These are phyloP conservation scores for Hydrolagus colliei DNA, from an alignment of 2,797 vertebrate genomes.

Conservation along the genomic window DNA sequence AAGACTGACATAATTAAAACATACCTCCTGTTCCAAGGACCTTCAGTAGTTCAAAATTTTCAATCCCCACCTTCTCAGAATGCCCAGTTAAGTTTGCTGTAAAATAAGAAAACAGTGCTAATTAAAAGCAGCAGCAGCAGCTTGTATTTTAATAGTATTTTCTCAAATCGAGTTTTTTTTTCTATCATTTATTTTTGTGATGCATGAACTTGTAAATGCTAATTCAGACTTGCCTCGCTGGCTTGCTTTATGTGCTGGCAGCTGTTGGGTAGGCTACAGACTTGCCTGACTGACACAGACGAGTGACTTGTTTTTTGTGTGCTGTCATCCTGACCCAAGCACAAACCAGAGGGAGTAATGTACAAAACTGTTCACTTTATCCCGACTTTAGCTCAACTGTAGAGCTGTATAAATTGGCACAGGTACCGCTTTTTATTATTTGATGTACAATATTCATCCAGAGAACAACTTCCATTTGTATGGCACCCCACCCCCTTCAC, in stretches of 20 bases:
- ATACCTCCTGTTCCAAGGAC: conserved; percentile 97
- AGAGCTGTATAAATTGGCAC: neutral
- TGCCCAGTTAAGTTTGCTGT: conserved; percentile 94
- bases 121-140: neutral
- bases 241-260: no score
- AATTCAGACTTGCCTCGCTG: neutral
- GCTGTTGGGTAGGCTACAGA: no score
- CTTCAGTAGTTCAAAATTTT: conserved; percentile 96
- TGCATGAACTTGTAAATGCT: neutral
- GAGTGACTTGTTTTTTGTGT: no score
- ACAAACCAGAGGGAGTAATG: no score
- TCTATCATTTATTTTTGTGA: neutral
- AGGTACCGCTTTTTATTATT: neutral
- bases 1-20: conserved; percentile 40
- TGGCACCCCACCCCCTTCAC: no score
- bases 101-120: conserved; percentile 31
- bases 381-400: neutral
- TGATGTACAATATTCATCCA: neutral
- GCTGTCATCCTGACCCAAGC: no score
- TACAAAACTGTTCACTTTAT: no score
- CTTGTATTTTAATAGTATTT: neutral
- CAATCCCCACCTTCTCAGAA: conserved; percentile 91
- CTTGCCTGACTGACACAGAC: no score
- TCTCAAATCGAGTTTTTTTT: neutral
- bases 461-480: neutral